Evolutionary conservation across 2,888 invertebrate genomes (phyloP).

Genomic region (Seira sanloemensis): DNA sequence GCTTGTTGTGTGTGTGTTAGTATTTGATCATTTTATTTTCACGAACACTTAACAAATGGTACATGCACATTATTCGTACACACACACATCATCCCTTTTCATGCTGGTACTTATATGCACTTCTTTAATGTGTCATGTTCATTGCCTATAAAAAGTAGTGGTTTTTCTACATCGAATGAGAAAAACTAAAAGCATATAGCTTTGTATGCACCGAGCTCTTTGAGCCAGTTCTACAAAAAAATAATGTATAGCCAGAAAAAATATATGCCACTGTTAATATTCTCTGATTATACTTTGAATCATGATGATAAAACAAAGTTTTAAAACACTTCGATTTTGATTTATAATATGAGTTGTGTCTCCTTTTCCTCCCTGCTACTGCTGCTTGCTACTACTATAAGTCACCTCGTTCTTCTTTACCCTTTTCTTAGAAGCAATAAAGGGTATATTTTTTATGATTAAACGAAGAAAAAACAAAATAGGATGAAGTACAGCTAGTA

Average conservation of each 20-base stretch:
- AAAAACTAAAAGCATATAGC: background rate
- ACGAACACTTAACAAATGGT: conserved; percentile 33
- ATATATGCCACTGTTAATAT: conserved; percentile 13
- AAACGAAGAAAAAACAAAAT: conserved; percentile 15
- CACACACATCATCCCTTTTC: background rate
- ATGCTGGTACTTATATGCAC: conserved; percentile 42
- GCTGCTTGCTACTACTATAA: background rate
- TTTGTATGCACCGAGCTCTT: conserved; percentile 3
- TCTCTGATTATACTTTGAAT: conserved; percentile 11
- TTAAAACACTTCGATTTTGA: conserved; percentile 10
- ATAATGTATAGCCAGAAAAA: background rate
- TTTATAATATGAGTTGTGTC: background rate
- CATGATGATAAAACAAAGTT: background rate
- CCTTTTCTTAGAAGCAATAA: conserved; percentile 31
- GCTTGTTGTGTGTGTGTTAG: conserved; percentile 7
- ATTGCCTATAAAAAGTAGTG: conserved; percentile 37
- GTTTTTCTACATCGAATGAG: conserved; percentile 17
- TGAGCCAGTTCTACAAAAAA: background rate
- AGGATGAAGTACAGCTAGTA: conserved; percentile 38
- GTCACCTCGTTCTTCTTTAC: conserved; percentile 16
- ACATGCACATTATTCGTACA: conserved; percentile 5
- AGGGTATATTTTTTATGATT: conserved; percentile 32
- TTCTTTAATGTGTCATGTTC: conserved; percentile 61
- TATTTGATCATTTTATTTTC: conserved; percentile 18
- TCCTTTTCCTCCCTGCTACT: background rate